Conservation (phyloP, 2,797 vertebrate genomes). For the Xenopus petersii region DNA sequence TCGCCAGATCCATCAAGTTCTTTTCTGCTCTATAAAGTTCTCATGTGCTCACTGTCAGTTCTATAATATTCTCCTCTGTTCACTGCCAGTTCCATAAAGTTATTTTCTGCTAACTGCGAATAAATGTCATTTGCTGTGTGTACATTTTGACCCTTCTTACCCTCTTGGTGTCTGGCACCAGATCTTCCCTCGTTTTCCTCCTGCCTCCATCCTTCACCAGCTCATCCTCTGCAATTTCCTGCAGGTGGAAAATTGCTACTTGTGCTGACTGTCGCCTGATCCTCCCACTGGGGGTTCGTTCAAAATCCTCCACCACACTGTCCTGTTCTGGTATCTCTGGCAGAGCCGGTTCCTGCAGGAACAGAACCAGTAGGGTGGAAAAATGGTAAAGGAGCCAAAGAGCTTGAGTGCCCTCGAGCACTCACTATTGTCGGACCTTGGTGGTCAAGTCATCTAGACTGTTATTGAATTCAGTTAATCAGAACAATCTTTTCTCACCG, state of each 20-base stretch:
- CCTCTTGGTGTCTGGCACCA: conserved; percentile 92
- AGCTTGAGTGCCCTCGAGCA: too few species aligned
- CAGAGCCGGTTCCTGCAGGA: conserved; percentile 59
- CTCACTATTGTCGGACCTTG: background rate
- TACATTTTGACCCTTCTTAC: conserved; percentile 63
- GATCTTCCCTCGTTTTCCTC: conserved; percentile 90
- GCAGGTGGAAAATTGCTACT: conserved; percentile 93
- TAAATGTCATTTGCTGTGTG: background rate
- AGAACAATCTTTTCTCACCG: conserved; percentile 11
- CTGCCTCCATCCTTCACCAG: conserved; percentile 92
- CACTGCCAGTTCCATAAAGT: background rate
- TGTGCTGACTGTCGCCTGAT: conserved; percentile 90
- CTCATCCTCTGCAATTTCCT: conserved; percentile 94
- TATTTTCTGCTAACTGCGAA: background rate
- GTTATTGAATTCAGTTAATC: too few species aligned
- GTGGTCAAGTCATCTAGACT: too few species aligned
- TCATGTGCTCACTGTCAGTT: too few species aligned
- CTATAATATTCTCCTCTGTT: fast-evolving
- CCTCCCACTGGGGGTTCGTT: conserved; percentile 90
- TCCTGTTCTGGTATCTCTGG: conserved; percentile 56
- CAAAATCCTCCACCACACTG: conserved; percentile 76
- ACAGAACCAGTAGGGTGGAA: conserved; percentile 1
- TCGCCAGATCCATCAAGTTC: background rate
- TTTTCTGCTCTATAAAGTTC: background rate
- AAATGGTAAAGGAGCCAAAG: too few species aligned